Percentiles rank a stretch among this genome's conserved stretches.
Conservation (phyloP, 2,888 invertebrate species). For the Nineta flava region DNA sequence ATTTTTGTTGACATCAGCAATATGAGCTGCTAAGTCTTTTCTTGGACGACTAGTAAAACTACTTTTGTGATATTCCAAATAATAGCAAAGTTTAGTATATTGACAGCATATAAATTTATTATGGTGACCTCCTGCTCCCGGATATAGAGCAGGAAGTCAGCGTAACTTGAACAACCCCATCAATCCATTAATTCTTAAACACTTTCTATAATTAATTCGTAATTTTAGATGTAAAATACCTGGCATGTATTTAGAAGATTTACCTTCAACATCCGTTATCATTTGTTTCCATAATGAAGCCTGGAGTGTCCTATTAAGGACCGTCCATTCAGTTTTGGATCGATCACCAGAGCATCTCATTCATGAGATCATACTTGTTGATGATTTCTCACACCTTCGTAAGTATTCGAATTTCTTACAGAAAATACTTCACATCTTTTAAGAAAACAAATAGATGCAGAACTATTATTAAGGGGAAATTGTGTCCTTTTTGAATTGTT, state of each 20-base stretch:
- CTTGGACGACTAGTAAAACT: too few species aligned
- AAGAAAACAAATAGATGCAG: too few species aligned
- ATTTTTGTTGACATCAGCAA: too few species aligned
- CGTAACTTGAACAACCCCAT: too few species aligned
- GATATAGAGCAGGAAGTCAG: not conserved
- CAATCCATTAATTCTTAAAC: too few species aligned
- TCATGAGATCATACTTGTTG: slow-evolving; percentile 88
- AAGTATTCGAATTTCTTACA: slow-evolving; percentile 31
- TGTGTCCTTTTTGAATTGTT: slow-evolving; percentile 14
- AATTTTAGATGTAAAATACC: slow-evolving; percentile 68
- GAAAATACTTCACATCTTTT: too few species aligned
- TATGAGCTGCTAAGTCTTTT: too few species aligned
- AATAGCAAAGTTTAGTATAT: too few species aligned
- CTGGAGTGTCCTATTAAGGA: slow-evolving; percentile 89
- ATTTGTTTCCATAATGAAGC: slow-evolving; percentile 99
- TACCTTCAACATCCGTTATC: slow-evolving; percentile 80
- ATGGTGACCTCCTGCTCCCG: not conserved
- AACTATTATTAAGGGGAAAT: too few species aligned
- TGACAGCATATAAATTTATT: not conserved
- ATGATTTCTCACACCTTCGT: slow-evolving; percentile 94
- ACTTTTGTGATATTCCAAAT: not conserved
- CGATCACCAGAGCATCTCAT: slow-evolving; percentile 80
- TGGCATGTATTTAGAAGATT: slow-evolving; percentile 45
- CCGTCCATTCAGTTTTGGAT: slow-evolving; percentile 92
- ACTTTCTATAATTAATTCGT: too few species aligned